phyloP scores from a whole-genome alignment of 2,888 invertebrate genomes.

The Schrankia costaestrigalis region DNA sequence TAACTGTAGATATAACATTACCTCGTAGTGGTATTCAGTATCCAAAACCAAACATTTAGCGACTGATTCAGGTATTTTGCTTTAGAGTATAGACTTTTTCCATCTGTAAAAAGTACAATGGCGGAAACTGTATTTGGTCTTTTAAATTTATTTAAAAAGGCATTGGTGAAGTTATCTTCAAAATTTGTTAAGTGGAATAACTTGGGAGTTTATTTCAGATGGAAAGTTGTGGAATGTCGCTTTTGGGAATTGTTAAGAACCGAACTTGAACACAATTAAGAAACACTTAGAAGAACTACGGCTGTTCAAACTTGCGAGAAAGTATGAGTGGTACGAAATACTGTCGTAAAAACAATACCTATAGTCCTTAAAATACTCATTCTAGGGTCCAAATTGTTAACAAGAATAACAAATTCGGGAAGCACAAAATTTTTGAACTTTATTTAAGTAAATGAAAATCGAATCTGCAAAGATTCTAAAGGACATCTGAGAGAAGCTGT shows the following conservation, averaged over 20 bases:
- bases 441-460: too few relatives aligned
- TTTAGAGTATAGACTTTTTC: too few relatives aligned
- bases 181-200: constrained; percentile 43
- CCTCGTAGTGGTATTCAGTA: too few relatives aligned
- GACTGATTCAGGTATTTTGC: too few relatives aligned
- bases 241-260: constrained; percentile 39
- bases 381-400: neutral
- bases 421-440: too few relatives aligned
- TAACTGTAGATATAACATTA: too few relatives aligned
- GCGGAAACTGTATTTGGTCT: constrained; percentile 11
- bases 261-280: constrained; percentile 42
- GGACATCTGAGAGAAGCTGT: too few relatives aligned
- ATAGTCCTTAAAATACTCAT: too few relatives aligned
- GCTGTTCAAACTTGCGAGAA: constrained; percentile 26
- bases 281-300: constrained; percentile 39
- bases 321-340: constrained; percentile 31
- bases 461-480: too few relatives aligned
- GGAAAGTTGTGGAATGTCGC: constrained; percentile 43
- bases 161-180: constrained; percentile 36
- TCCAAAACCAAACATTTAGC: too few relatives aligned
- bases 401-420: neutral
- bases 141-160: constrained; percentile 30
- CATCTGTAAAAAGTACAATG: constrained; percentile 15
- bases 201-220: constrained; percentile 35
- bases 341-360: constrained; percentile 19